Evolutionary conservation across 2,113 vertebrate species (phyloP).

Genomic region (Dipodomys stephensi): DNA sequence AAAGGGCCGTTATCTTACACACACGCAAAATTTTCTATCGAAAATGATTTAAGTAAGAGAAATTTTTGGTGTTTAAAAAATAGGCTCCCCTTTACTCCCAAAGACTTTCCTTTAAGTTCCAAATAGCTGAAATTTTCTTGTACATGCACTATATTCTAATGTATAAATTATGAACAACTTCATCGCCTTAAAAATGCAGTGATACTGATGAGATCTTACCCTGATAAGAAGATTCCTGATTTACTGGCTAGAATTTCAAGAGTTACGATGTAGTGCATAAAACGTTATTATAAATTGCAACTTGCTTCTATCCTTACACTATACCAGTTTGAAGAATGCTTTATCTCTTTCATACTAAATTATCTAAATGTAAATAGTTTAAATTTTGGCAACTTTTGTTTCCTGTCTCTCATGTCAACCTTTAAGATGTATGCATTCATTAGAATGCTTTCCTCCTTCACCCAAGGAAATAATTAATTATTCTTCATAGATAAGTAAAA

Average conservation of each 20-base stretch:
- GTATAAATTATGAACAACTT: slow-evolving; percentile 75
- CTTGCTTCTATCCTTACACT: slow-evolving; percentile 67
- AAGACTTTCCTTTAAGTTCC: slow-evolving; percentile 59
- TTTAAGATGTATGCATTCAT: slow-evolving; percentile 78
- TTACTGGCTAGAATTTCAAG: slow-evolving; percentile 74
- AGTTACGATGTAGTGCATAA: slow-evolving; percentile 65
- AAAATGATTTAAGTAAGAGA: slow-evolving; percentile 61
- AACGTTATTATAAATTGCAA: slow-evolving; percentile 64
- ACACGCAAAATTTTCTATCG: slow-evolving; percentile 36
- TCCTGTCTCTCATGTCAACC: slow-evolving; percentile 51
- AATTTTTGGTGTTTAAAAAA: slow-evolving; percentile 65
- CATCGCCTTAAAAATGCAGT: slow-evolving; percentile 72
- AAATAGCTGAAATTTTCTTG: slow-evolving; percentile 68
- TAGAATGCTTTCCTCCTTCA: slow-evolving; percentile 73
- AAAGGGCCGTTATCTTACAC: slow-evolving; percentile 58
- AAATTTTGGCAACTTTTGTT: slow-evolving; percentile 78
- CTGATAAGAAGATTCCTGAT: slow-evolving; percentile 74
- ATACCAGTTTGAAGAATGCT: slow-evolving; percentile 74
- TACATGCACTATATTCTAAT: slow-evolving; percentile 47
- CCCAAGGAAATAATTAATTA: slow-evolving; percentile 76
- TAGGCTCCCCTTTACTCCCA: slow-evolving; percentile 35
- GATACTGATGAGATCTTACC: slow-evolving; percentile 77
- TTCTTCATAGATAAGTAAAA: slow-evolving; percentile 80
- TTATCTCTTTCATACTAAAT: slow-evolving; percentile 73
- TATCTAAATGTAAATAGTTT: slow-evolving; percentile 77